Evolutionary conservation across 2,113 vertebrate genomes (phyloP).

Genomic region (Campylorhamphus procurvoides): DNA sequence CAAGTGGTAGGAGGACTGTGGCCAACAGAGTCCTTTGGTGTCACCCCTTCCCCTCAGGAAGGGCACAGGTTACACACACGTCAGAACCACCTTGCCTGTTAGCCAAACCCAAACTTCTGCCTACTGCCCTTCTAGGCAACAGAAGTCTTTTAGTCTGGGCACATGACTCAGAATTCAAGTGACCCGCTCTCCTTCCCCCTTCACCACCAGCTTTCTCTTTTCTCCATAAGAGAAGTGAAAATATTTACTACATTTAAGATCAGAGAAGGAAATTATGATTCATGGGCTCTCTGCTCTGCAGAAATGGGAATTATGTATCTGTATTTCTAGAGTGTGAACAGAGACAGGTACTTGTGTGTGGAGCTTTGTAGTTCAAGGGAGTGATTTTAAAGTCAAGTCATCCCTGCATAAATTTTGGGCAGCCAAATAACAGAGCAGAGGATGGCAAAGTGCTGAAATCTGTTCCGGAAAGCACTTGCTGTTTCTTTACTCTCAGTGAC

Average conservation of each 20-base stretch:
- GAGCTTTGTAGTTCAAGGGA: conserved; percentile 3
- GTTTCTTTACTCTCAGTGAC: neutral
- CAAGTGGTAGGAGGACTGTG: neutral
- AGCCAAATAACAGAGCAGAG: conserved; percentile 17
- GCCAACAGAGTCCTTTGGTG: neutral
- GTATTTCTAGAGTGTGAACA: neutral
- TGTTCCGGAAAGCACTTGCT: neutral
- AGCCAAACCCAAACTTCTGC: neutral
- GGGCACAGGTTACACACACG: neutral
- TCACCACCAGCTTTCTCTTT: neutral
- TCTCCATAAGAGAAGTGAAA: neutral
- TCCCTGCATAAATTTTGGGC: neutral
- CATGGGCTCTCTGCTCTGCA: neutral
- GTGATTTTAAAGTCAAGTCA: conserved; percentile 22
- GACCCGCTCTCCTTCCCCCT: neutral
- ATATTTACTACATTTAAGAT: neutral
- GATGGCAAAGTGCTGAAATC: neutral
- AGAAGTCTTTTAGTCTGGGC: neutral
- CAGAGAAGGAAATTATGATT: neutral
- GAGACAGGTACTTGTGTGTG: neutral
- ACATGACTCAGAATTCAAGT: neutral
- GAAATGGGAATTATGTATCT: neutral
- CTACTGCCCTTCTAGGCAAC: neutral
- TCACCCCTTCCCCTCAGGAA: neutral
- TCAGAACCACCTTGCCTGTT: neutral